Percentiles rank a stretch among this genome's conserved stretches.
These are phyloP conservation scores for Anticlea derivata DNA, from an alignment of 2,888 invertebrate species.

Conservation along the genomic window DNA sequence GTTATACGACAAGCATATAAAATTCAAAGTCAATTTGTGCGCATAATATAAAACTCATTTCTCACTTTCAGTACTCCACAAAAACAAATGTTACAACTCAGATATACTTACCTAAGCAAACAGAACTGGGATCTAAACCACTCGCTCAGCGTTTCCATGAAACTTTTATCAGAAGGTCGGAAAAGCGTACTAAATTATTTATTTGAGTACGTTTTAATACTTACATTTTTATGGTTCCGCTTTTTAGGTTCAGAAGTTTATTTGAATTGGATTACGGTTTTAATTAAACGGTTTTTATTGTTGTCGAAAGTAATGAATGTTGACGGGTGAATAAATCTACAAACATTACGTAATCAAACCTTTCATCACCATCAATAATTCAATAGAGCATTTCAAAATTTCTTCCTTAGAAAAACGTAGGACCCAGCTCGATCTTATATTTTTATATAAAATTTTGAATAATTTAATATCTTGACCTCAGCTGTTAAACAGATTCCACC, in stretches of 20 bases:
- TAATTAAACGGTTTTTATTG: conserved; percentile 25
- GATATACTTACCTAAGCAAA: conserved; percentile 43
- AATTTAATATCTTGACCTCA: too few relatives aligned
- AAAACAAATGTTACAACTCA: conserved; percentile 25
- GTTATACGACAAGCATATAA: too few relatives aligned
- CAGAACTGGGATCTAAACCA: conserved; percentile 40
- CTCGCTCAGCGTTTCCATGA: conserved; percentile 46
- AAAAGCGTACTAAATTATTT: conserved; percentile 48
- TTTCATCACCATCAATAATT: too few relatives aligned
- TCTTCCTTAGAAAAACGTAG: too few relatives aligned
- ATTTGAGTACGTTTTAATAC: conserved; percentile 52
- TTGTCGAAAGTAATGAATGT: conserved; percentile 16
- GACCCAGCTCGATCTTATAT: too few relatives aligned
- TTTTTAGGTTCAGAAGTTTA: conserved; percentile 46
- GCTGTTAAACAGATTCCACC: too few relatives aligned
- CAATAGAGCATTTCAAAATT: too few relatives aligned
- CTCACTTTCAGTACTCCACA: conserved; percentile 2
- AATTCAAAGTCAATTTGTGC: background rate
- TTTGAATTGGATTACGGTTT: conserved; percentile 41
- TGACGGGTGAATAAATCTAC: conserved; percentile 15
- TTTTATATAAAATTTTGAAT: too few relatives aligned
- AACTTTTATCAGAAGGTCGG: conserved; percentile 48
- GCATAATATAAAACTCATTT: conserved; percentile 5
- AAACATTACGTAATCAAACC: background rate
- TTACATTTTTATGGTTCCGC: conserved; percentile 45